A percentile compares a stretch with the other conserved stretches of the same genome.
These are phyloP conservation scores for Mormyrus iriodes DNA, from an alignment of 2,113 vertebrate species.

Conservation along the genomic window DNA sequence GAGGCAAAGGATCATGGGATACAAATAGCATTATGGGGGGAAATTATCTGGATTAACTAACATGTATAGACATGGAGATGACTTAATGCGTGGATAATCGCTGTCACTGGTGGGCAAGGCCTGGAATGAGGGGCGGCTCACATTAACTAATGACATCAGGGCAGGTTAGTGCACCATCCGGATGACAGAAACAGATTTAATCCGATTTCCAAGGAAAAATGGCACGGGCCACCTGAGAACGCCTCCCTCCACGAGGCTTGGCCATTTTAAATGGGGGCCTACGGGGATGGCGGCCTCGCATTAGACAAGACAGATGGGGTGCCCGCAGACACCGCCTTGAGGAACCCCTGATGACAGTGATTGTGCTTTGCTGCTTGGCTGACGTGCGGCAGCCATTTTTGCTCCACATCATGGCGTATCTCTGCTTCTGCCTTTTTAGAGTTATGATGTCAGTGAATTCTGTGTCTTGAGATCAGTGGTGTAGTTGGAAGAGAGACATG, in stretches of 20 bases:
- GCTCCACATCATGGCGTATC: neutral
- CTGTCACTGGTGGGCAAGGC: constrained; percentile 44
- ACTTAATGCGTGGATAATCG: constrained; percentile 29
- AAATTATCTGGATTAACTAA: constrained; percentile 11
- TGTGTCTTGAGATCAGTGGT: neutral
- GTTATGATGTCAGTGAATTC: neutral
- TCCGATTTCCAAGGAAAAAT: constrained; percentile 60
- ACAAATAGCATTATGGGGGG: neutral
- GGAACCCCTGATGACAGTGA: neutral
- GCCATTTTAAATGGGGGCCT: constrained; percentile 12
- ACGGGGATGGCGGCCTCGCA: neutral
- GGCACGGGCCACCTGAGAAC: constrained; percentile 66
- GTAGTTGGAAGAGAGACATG: neutral
- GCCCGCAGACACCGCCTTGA: neutral
- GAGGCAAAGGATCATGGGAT: constrained; percentile 1
- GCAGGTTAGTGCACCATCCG: constrained; percentile 60
- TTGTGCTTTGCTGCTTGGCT: neutral
- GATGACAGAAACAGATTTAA: constrained; percentile 69
- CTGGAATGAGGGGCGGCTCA: constrained; percentile 50
- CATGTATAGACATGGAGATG: constrained; percentile 11
- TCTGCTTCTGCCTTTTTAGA: neutral
- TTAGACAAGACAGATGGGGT: neutral
- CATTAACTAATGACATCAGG: constrained; percentile 56
- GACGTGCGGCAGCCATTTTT: neutral
- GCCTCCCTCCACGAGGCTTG: constrained; percentile 52